Evolutionary conservation across 2,797 vertebrate species (phyloP), one percentile per base, ranked within the genome.

Genomic region (Tangara arthus): DNA sequence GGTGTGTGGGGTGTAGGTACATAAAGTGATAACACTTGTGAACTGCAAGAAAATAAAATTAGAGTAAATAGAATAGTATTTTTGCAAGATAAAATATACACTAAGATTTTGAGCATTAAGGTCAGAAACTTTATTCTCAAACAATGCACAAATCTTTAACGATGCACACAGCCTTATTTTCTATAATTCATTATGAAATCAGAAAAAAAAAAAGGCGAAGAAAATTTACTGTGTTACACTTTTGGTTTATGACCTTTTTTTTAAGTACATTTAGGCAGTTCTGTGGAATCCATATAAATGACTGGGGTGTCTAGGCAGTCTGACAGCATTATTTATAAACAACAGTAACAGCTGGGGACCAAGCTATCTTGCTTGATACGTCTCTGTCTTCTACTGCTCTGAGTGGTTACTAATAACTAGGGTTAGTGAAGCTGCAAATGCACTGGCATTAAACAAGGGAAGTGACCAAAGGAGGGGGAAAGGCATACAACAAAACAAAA

Each of bases 1-100:
- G 22, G 1, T 18, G 6, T 27, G 6, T 4, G 1, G 5, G 0
- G 0, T 34, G 26, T 49, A 37, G 35, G 20, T 26, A 34, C 9
- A 32, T 39, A 15, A 46, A 59, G 13, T 37, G 11, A 44, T 27
- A 64, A 8, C 12, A 55, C 23, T 63, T 59, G 26, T 52, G 63
- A 95, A 52, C 19, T 5, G 14, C 22, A 65, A 87, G 15, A 77
- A 95, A 64, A 76, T 46, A n/a, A 68, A 89, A 76, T 47, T 27
- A 73, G 23, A 60, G 7, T 3, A 70, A 72, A 56, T 5, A 44
- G 10, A 68, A 53, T 5, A 37, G 4, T 32, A 24, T 30, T 34
- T 91, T 65, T 73, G 15, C 7, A 73, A 52, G 49, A 56, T 27
- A 49, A 49, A 24, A 6, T 76, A 10, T 13, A 24, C 6, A 57